These are phyloP conservation scores for Alectura lathami DNA, from an alignment of 2,113 vertebrate genomes.

Conservation along the genomic window DNA sequence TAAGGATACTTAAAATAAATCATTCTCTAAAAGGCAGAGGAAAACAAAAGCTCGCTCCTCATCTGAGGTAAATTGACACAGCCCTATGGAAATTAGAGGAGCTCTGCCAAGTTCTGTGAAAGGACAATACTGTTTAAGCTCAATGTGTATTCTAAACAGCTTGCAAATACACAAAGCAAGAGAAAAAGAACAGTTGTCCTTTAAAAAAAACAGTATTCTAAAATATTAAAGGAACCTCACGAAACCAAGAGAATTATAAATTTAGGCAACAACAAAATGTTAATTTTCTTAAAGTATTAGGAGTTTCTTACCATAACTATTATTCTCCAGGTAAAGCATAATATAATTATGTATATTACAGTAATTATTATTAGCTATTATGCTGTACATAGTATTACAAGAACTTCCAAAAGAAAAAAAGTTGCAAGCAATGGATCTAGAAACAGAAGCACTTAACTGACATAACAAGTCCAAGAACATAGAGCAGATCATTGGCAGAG, in stretches of 20 bases:
- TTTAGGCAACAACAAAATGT: conserved; percentile 28
- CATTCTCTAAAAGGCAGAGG: background rate
- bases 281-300: conserved; percentile 44
- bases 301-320: conserved; percentile 7
- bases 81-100: conserved; percentile 28
- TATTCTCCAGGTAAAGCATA: conserved; percentile 9
- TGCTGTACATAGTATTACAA: conserved; percentile 5
- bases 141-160: background rate
- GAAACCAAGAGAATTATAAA: conserved; percentile 25
- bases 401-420: conserved; percentile 9
- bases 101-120: conserved; percentile 20
- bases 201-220: conserved; percentile 22
- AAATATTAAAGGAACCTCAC: conserved; percentile 24
- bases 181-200: background rate
- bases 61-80: conserved; percentile 21
- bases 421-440: background rate
- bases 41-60: conserved; percentile 34
- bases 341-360: conserved; percentile 54
- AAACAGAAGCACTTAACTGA: conserved; percentile 16
- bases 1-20: conserved; percentile 42
- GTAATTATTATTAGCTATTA: conserved; percentile 63
- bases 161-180: background rate
- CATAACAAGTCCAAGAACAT: background rate
- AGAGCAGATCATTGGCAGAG: background rate
- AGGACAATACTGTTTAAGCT: conserved; percentile 1